Base-by-base conservation (phyloP, 2,797 vertebrate species). In the Naso thynnoides region DNA sequence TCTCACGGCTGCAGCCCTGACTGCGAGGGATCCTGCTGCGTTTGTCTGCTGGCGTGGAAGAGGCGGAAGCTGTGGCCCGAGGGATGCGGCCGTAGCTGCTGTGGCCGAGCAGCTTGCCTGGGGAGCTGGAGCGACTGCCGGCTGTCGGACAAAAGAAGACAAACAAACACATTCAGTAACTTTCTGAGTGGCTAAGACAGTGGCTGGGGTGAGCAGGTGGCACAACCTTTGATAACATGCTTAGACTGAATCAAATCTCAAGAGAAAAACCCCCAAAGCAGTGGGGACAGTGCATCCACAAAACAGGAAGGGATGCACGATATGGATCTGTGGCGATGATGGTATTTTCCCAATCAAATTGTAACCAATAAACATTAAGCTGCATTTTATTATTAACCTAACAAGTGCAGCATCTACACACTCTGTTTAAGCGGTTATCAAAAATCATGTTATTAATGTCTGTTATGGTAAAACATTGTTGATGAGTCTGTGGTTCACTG, bases 1-100 rank as follows among this genome's bases (percentile, higher is more conserved):
- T 97, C 91, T 99, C 98, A 11, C 98, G 94, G 86, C 98, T 99
- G 93, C 98, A 99, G 49, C 97, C 98, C 86, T 99, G 98, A 90
- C 98, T 99, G 78, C 96, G 96, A 15, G 98, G 98, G 83, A 99
- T 94, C 89, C 96, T 95, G 93, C 94, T 96, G 83, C 96, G 96
- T 67, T 97, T 97, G 83, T 98, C 97, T 3, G 94, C 83, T 2
- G 97, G 92, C 0, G 96, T 94, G 63, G n/a, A 63, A 60, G 96
- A 91, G 70, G 94, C 90, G 0, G 95, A 75, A 5, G 92, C 93
- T 0, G 95, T 90, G 57, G 95, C 93, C 66, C 97, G 90, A 18
- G 96, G 94, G 5, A 96, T 86, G 70, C 96, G 93, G 26, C 97
- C 95, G 26, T 99, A 98, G 60, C 94, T 66, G 82, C 96, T 94